Evolutionary conservation across 2,888 invertebrate species (phyloP).

Genomic region (Lepetodrilus schrolli): DNA sequence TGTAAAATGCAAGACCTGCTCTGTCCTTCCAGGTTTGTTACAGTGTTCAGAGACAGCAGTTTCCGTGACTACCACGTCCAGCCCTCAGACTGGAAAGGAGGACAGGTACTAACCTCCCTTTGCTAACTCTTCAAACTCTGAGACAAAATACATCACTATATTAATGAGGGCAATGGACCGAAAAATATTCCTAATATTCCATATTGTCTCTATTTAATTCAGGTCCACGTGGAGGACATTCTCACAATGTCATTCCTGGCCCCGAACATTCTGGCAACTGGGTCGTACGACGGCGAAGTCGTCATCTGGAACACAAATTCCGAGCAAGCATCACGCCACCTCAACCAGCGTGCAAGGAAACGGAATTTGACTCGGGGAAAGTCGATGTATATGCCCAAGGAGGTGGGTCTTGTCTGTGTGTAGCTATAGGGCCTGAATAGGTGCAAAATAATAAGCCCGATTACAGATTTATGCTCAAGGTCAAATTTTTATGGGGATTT

Average conservation of each 20-base stretch:
- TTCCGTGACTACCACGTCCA: slow-evolving; percentile 71
- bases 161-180: too few relatives aligned
- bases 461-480: too few relatives aligned
- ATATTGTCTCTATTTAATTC: too few relatives aligned
- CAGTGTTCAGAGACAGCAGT: slow-evolving; percentile 71
- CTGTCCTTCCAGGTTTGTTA: slow-evolving; percentile 62
- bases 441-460: too few relatives aligned
- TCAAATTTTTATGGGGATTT: too few relatives aligned
- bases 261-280: slow-evolving; percentile 72
- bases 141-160: too few relatives aligned
- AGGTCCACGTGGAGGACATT: slow-evolving; percentile 75
- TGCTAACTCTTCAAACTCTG: too few relatives aligned
- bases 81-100: slow-evolving; percentile 75
- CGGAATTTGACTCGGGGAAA: slow-evolving; percentile 38
- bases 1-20: too few relatives aligned
- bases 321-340: slow-evolving; percentile 67
- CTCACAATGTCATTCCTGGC: slow-evolving; percentile 67
- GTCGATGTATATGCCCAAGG: not conserved
- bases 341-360: slow-evolving; percentile 64
- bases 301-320: slow-evolving; percentile 75
- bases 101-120: too few relatives aligned
- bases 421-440: too few relatives aligned
- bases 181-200: too few relatives aligned
- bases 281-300: slow-evolving; percentile 75
- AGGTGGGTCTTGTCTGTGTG: slow-evolving; percentile 23